phyloP scores from a whole-genome alignment of 2,797 vertebrate genomes.

The Taenioides sp. region DNA sequence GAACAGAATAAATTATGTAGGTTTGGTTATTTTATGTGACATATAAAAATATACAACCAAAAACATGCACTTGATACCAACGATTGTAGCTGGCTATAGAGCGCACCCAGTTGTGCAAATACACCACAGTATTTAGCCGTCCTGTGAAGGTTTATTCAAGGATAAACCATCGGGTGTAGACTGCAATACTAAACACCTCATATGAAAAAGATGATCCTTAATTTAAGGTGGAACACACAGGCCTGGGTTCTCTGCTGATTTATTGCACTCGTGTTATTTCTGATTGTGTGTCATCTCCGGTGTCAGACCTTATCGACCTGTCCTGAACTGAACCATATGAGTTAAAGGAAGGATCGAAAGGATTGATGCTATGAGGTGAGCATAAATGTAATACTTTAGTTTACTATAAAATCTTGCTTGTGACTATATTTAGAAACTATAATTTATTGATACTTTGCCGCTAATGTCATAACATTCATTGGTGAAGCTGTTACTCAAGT shows the following conservation, averaged over 20 bases:
- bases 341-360: neutral
- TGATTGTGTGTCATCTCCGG: slow-evolving; percentile 1
- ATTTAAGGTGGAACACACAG: neutral
- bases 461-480: too few relatives aligned
- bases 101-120: neutral
- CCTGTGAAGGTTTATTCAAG: neutral
- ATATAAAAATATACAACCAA: neutral
- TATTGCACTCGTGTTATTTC: neutral
- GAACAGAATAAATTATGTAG: too few relatives aligned
- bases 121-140: neutral
- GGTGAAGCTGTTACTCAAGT: too few relatives aligned
- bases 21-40: too few relatives aligned
- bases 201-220: neutral
- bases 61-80: neutral
- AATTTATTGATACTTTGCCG: too few relatives aligned
- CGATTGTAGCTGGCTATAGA: too few relatives aligned
- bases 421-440: too few relatives aligned
- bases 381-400: too few relatives aligned
- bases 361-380: neutral
- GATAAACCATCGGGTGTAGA: neutral
- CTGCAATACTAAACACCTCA: neutral
- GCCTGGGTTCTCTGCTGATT: neutral
- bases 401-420: too few relatives aligned
- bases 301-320: neutral
- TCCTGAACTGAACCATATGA: neutral